Evolutionary conservation across 2,797 vertebrate genomes (phyloP), one percentile per base, ranked within the genome.

Genomic region (Odontamblyopus lacepedii): DNA sequence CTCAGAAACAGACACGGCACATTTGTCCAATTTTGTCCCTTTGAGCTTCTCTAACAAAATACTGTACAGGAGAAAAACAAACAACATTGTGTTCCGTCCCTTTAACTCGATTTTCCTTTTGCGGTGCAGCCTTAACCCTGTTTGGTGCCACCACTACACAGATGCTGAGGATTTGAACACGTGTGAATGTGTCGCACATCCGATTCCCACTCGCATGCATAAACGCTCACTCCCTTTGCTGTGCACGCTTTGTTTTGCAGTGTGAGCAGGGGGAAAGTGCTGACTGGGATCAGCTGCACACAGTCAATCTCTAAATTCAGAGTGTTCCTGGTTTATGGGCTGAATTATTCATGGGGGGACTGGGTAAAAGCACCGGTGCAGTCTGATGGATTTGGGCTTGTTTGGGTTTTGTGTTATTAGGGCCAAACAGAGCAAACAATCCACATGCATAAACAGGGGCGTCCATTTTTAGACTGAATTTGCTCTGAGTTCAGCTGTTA

Each of bases 221-320:
- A 67, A 67, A 67, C n/a, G 32, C 77, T 84, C 79, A 78, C 3
- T 48, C 79, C 80, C 76, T 66, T 62, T 75, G 32, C 61, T 9
- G 18, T 15, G 30, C 18, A 74, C 73, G 61, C 77, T 41, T 79
- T 77, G 72, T 70, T 53, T 73, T 81, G 29, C 71, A 53, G 51
- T 66, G 72, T 81, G 77, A 78, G 72, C 55, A 88, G 41, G 81
- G 62, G 70, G 83, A 90, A 92, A 82, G 69, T 90, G 92, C 92
- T 92, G 92, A 93, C 89, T 83, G 63, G 81, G 81, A 89, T 87
- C 90, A 90, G 73, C 88, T 78, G 87, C 81, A 81, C 90, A 74
- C 80, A 81, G 81, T 86, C 88, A 90, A 91, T 87, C 87, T 91
- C 83, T 88, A 89, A 92, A 93, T 93, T 86, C 91, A 92, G 91